Base-by-base conservation (phyloP, 2,888 invertebrate genomes). In the Myathropa florea region DNA sequence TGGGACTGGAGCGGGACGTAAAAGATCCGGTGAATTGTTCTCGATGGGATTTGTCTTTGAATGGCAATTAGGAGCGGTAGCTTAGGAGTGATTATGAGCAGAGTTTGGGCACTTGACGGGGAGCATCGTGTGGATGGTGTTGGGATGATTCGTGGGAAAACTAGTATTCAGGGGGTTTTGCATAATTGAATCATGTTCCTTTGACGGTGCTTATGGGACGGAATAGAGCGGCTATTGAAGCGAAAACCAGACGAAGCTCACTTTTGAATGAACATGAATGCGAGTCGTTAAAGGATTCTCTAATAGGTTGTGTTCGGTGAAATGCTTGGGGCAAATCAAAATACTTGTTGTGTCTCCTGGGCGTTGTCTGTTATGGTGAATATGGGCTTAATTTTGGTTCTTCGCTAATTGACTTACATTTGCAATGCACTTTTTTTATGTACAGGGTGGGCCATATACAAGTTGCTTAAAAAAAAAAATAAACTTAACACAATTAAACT, bases 1-100 rank as follows among this genome's bases (percentile, higher is more conserved):
- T 28, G 61, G 57, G 46, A 46, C 18, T 33, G 33, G 33, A 33
- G 12, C 12, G 2, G 33, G 12, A 2, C 33, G 12, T 12, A 33
- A 33, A 12, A 67, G 65, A 60, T 71, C 72, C 65, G 65, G 46
- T 72, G 33, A 60, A 72, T 72, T 53, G 33, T 72, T 60, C 72
- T 60, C 72, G 28, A 72, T 80, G 67, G 67, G 72, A 61, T 61
- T 53, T 72, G 72, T 79, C 60, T 71, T 59, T 72, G 30, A 71
- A 67, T 80, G 67, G 72, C 72, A 80, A 73, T 80, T 80, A 72
- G 72, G 61, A 53, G 60, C 33, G 67, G 80, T 33, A 60, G 65
- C 60, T 80, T 80, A 26, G 64, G 21, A 46, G 60, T 72, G 71
- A 72, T 78, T 78, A 71, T 10, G 46, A 28, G 36, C 9, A 24